Evolutionary conservation across 2,113 vertebrate species (phyloP).

Genomic region (Steatornis caripensis): DNA sequence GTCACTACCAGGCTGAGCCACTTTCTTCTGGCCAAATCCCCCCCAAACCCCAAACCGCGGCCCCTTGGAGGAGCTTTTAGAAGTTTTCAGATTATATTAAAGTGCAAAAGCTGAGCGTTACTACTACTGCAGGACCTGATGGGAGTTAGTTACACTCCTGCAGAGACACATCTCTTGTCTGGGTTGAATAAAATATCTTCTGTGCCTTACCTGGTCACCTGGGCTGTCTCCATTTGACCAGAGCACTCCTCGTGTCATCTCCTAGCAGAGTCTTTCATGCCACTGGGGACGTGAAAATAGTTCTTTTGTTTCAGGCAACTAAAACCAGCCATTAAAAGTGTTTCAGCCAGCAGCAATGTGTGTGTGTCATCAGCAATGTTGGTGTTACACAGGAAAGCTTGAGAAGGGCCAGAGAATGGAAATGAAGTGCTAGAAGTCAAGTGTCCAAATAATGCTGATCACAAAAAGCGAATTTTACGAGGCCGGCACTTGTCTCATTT

Average conservation of each 20-base stretch:
- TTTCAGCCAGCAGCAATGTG: neutral
- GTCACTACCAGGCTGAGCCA: neutral
- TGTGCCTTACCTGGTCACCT: neutral
- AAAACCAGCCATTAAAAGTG: neutral
- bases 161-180: neutral
- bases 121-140: neutral
- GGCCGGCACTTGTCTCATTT: neutral
- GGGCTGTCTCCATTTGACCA: neutral
- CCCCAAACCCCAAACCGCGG: neutral
- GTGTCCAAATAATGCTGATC: too few relatives aligned
- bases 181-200: neutral
- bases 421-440: neutral
- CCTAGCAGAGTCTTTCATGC: neutral
- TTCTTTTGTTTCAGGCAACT: neutral
- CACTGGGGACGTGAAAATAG: neutral
- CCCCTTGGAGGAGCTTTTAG: neutral
- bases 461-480: neutral
- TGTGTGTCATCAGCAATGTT: fast-evolving
- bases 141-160: neutral
- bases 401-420: neutral
- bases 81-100: neutral
- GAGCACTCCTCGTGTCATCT: neutral
- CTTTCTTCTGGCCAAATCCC: neutral
- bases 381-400: neutral
- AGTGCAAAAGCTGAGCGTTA: neutral